Percentiles rank a stretch among this genome's conserved stretches.
phyloP scores from a whole-genome alignment of 1,140 invertebrate species.

The Monochamus saltuarius region DNA sequence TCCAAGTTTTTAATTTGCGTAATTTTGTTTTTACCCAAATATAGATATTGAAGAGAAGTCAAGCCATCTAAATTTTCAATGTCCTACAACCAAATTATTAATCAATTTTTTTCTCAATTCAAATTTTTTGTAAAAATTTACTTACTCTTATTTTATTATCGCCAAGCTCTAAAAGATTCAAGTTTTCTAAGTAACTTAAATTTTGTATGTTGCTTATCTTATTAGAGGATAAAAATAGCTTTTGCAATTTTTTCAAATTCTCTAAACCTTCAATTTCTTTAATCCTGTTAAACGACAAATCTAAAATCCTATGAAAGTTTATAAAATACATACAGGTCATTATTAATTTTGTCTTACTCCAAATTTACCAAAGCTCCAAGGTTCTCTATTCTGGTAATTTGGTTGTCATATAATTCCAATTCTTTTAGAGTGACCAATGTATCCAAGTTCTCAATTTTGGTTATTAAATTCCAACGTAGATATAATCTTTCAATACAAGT shows the following conservation, averaged over 20 bases:
- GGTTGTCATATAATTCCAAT: slow-evolving; percentile 96
- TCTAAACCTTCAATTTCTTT: slow-evolving; percentile 85
- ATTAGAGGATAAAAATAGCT: slow-evolving; percentile 91
- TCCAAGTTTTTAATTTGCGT: slow-evolving; percentile 84
- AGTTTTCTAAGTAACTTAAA: slow-evolving; percentile 73
- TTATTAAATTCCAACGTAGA: slow-evolving; percentile 93
- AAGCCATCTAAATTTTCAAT: slow-evolving; percentile 84
- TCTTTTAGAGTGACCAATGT: slow-evolving; percentile 75
- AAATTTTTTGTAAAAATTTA: background rate
- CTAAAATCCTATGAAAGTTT: slow-evolving; percentile 70
- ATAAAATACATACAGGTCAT: slow-evolving; percentile 6
- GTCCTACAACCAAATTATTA: slow-evolving; percentile 57
- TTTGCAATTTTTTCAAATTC: slow-evolving; percentile 77
- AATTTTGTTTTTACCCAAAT: slow-evolving; percentile 97
- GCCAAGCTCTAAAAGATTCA: slow-evolving; percentile 89
- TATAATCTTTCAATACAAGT: slow-evolving; percentile 76
- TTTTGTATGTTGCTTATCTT: slow-evolving; percentile 92
- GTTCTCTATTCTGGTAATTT: slow-evolving; percentile 89
- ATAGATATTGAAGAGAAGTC: slow-evolving; percentile 73
- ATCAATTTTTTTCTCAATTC: background rate
- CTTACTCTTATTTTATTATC: slow-evolving; percentile 88
- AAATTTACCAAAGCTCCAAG: slow-evolving; percentile 84
- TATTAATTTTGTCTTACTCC: slow-evolving; percentile 66
- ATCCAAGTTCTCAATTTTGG: slow-evolving; percentile 87
- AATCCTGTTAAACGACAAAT: slow-evolving; percentile 97